Percentiles rank a stretch among this genome's conserved stretches.
Evolutionary conservation across 2,797 vertebrate genomes (phyloP).

Genomic region (Oophaga sylvatica): DNA sequence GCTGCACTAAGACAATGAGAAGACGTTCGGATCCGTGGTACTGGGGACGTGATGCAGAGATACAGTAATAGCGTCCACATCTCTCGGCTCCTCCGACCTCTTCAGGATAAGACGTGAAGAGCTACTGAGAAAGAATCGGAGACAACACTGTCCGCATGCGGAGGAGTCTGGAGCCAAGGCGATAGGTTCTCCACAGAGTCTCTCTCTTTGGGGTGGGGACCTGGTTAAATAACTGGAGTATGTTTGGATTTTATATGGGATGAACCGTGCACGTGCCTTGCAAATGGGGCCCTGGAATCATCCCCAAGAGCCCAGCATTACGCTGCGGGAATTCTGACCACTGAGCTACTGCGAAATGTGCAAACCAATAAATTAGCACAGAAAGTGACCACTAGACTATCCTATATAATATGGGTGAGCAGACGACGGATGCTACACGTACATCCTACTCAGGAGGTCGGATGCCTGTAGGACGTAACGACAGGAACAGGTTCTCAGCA

Average conservation of each 20-base stretch:
- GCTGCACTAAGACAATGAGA: constrained; percentile 18
- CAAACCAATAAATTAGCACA: constrained; percentile 26
- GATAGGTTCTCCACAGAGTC: not conserved
- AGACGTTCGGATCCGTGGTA: not conserved
- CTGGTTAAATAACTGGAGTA: not conserved
- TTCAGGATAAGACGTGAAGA: not conserved
- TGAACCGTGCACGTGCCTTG: not conserved
- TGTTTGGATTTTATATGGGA: not conserved
- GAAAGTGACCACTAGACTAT: constrained; percentile 6
- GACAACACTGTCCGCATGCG: not conserved
- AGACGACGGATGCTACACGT: not conserved
- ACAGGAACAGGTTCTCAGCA: not conserved
- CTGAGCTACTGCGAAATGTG: not conserved
- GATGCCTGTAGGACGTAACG: not conserved
- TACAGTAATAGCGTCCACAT: not conserved
- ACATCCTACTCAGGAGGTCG: not conserved
- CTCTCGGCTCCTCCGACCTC: not conserved
- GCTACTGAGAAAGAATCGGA: not conserved
- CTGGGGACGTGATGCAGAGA: not conserved
- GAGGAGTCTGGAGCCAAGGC: not conserved
- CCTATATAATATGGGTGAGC: not conserved
- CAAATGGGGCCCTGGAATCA: not conserved
- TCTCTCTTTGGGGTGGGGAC: not conserved
- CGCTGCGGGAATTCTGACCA: not conserved
- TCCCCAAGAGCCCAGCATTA: not conserved